Evolutionary conservation across 2,797 vertebrate species (phyloP).

Genomic region (Nannoperca australis): DNA sequence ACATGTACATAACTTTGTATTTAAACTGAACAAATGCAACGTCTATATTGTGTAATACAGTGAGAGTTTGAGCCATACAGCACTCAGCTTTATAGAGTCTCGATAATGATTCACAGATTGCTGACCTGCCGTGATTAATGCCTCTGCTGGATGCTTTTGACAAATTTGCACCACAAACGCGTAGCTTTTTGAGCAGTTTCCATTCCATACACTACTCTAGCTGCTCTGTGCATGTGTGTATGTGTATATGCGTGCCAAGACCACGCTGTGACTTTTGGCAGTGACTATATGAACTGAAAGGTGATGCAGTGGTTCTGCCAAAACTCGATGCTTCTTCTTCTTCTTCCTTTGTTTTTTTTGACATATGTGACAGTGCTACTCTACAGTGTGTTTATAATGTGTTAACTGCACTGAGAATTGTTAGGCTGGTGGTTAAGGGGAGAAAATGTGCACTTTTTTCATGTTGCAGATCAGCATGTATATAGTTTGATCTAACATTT

Average conservation of each 20-base stretch:
- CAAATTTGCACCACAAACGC: constrained; percentile 59
- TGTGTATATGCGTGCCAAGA: constrained; percentile 37
- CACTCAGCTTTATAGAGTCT: constrained; percentile 27
- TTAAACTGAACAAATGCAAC: constrained; percentile 27
- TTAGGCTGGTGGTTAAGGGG: constrained; percentile 10
- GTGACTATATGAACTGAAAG: constrained; percentile 4
- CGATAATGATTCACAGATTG: constrained; percentile 69
- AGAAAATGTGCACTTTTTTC: constrained; percentile 15
- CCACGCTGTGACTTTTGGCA: constrained; percentile 48
- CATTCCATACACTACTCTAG: constrained; percentile 30
- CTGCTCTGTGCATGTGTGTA: constrained; percentile 35
- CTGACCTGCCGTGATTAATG: constrained; percentile 70
- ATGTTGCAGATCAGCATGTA: not conserved
- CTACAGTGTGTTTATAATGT: not conserved
- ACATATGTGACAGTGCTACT: constrained; percentile 17
- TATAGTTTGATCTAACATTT: not conserved
- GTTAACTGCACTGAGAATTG: not conserved
- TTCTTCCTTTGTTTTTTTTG: constrained; percentile 5
- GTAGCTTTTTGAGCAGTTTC: constrained; percentile 43
- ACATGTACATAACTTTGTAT: constrained; percentile 28
- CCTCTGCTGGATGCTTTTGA: constrained; percentile 49
- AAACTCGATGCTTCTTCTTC: constrained; percentile 10
- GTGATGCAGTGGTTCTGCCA: constrained; percentile 24
- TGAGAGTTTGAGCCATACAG: constrained; percentile 54
- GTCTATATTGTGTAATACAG: constrained; percentile 19